Evolutionary conservation across 2,888 invertebrate species (phyloP).

Genomic region (Drosophila pseudotalamancana): DNA sequence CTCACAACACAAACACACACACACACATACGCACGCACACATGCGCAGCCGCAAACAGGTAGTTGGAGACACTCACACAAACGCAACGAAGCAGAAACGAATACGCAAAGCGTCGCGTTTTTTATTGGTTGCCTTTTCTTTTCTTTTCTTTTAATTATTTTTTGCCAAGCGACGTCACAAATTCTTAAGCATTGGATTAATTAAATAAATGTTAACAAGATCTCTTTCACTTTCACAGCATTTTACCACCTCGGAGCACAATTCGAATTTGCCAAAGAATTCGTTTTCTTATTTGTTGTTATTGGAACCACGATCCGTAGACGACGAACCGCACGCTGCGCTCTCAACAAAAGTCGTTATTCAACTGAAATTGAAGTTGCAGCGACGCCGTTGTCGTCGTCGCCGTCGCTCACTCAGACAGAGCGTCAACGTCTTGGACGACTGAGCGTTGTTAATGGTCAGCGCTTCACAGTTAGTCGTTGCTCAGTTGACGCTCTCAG

Average conservation of each 20-base stretch:
- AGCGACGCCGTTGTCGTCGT: constrained; percentile 5
- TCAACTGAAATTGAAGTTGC: constrained; percentile 68
- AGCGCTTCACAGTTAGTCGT: constrained; percentile 65
- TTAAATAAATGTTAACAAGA: background rate
- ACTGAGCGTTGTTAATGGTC: constrained; percentile 52
- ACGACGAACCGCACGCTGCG: constrained; percentile 40
- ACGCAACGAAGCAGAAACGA: constrained; percentile 65
- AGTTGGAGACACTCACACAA: constrained; percentile 53
- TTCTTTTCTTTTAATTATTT: constrained; percentile 37
- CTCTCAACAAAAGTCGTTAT: constrained; percentile 62
- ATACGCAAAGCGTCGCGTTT: constrained; percentile 55
- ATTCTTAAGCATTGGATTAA: constrained; percentile 7
- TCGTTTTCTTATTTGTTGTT: constrained; percentile 48
- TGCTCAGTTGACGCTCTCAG: constrained; percentile 29
- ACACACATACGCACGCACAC: constrained; percentile 43
- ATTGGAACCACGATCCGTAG: constrained; percentile 16
- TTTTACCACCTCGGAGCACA: constrained; percentile 19
- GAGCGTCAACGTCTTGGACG: constrained; percentile 37
- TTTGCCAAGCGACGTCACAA: constrained; percentile 9
- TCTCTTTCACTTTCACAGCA: background rate
- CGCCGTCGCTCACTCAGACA: constrained; percentile 1
- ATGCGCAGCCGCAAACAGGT: constrained; percentile 62
- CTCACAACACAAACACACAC: constrained; percentile 29
- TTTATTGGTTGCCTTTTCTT: constrained; percentile 45
- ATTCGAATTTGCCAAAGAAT: constrained; percentile 22